These are phyloP conservation scores for Bombyx mandarina DNA, from an alignment of 1,140 invertebrate species.

Conservation along the genomic window DNA sequence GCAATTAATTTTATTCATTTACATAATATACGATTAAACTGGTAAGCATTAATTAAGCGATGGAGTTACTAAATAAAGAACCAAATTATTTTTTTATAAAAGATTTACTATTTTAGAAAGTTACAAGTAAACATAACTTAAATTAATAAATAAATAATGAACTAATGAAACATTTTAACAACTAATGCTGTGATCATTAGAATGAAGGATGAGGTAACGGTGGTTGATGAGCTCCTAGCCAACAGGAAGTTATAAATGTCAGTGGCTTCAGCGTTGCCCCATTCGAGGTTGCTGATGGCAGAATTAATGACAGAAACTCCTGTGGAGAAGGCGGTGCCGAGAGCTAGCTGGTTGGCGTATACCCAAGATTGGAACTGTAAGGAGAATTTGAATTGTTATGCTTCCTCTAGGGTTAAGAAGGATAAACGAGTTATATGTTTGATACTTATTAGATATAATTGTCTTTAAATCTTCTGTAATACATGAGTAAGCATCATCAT, in stretches of 20 bases:
- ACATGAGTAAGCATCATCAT: too few relatives aligned
- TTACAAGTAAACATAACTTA: background rate
- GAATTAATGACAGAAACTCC: slow-evolving; percentile 26
- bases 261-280: slow-evolving; percentile 34
- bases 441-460: too few relatives aligned
- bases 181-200: slow-evolving; percentile 29
- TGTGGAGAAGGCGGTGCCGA: slow-evolving; percentile 25
- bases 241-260: slow-evolving; percentile 27
- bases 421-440: too few relatives aligned
- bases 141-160: slow-evolving; percentile 9
- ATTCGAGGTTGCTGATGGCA: slow-evolving; percentile 36
- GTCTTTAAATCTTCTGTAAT: too few relatives aligned
- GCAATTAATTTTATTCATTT: too few relatives aligned
- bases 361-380: slow-evolving; percentile 55
- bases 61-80: too few relatives aligned
- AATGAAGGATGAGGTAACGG: slow-evolving; percentile 26
- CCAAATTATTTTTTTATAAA: too few relatives aligned
- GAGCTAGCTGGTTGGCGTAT: slow-evolving; percentile 33
- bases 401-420: background rate
- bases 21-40: too few relatives aligned
- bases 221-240: slow-evolving; percentile 22
- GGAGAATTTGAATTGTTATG: background rate
- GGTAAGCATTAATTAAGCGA: too few relatives aligned
- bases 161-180: slow-evolving; percentile 18
- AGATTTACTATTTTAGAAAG: background rate